Percentiles rank a stretch among this genome's conserved stretches.
Evolutionary conservation across 2,888 invertebrate genomes (phyloP).

Genomic region (Drosophila fungiperda): DNA sequence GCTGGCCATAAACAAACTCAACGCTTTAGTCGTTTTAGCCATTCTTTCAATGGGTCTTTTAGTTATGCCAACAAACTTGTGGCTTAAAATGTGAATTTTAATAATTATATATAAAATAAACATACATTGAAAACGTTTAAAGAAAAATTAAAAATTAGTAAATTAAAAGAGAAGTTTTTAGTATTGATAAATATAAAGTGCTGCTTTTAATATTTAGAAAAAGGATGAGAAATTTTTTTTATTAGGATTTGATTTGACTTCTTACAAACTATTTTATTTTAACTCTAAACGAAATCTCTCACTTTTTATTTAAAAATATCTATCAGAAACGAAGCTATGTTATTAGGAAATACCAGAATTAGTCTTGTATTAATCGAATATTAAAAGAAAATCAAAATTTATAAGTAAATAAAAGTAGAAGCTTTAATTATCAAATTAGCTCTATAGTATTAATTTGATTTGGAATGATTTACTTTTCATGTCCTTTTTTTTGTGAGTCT

Average conservation of each 20-base stretch:
- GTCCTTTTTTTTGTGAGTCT: background rate
- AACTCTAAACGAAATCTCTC: background rate
- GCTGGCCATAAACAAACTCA: conserved; percentile 73
- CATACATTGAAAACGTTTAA: too few species aligned
- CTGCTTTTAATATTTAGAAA: background rate
- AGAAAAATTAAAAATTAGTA: too few species aligned
- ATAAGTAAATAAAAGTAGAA: background rate
- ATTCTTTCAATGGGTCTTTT: background rate
- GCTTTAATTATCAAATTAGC: too few species aligned
- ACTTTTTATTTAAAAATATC: background rate
- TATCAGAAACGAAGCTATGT: background rate
- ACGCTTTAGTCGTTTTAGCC: conserved; percentile 23
- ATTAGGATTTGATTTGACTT: background rate
- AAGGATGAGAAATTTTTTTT: background rate
- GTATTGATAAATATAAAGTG: background rate
- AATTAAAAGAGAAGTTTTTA: background rate
- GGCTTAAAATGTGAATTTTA: background rate
- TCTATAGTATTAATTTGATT: too few species aligned
- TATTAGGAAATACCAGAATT: background rate
- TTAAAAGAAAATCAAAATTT: background rate
- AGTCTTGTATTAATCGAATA: background rate
- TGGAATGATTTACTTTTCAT: background rate
- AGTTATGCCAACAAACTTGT: background rate
- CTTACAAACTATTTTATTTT: background rate
- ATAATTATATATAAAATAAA: too few species aligned